phyloP scores from a whole-genome alignment of 2,888 invertebrate genomes.

The Cantharis rustica region DNA sequence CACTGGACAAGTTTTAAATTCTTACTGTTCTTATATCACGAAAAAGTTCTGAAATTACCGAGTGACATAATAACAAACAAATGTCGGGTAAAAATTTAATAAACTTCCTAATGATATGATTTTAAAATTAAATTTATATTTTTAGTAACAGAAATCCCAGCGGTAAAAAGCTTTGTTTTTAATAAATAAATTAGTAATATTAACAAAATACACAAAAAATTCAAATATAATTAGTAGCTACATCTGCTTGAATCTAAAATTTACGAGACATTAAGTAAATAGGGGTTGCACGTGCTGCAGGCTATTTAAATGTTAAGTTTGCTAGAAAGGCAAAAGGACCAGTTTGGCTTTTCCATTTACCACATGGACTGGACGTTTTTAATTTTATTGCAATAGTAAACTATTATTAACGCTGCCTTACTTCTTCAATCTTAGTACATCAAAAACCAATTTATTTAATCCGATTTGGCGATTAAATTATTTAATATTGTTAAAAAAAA shows the following conservation, averaged over 20 bases:
- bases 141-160: neutral
- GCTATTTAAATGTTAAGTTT: slow-evolving; percentile 16
- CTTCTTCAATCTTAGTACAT: neutral
- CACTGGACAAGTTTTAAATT: neutral
- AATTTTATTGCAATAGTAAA: slow-evolving; percentile 14
- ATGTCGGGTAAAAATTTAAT: neutral
- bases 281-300: slow-evolving; percentile 18
- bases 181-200: neutral
- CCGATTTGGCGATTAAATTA: neutral
- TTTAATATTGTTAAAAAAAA: neutral
- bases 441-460: neutral
- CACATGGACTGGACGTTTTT: slow-evolving; percentile 8
- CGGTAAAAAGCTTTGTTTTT: neutral
- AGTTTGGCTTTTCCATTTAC: slow-evolving; percentile 11
- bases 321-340: slow-evolving; percentile 9
- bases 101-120: neutral
- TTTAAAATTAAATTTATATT: neutral
- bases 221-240: slow-evolving; percentile 6
- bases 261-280: slow-evolving; percentile 21
- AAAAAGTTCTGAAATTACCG: no score
- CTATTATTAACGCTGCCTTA: slow-evolving; percentile 7
- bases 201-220: neutral
- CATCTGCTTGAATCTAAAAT: slow-evolving; percentile 16
- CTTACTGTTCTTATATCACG: no score
- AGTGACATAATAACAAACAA: no score